Evolutionary conservation across 2,797 vertebrate genomes (phyloP).

Genomic region (Gila robusta): DNA sequence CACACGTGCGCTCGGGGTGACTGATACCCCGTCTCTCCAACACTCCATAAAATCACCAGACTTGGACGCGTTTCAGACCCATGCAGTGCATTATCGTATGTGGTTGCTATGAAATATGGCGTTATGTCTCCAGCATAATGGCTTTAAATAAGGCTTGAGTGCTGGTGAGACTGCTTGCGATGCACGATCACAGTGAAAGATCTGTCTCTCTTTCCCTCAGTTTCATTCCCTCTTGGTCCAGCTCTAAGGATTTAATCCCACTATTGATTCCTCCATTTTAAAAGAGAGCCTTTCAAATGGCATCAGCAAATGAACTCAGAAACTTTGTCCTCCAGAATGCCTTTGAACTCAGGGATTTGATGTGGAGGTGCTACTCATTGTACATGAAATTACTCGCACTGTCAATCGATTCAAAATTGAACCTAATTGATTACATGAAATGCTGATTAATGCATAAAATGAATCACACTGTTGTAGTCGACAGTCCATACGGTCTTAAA

Average conservation of each 20-base stretch:
- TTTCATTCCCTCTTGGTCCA: conserved; percentile 23
- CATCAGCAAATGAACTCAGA: conserved; percentile 53
- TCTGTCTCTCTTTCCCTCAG: conserved; percentile 23
- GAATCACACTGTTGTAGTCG: neutral
- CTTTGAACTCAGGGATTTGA: conserved; percentile 44
- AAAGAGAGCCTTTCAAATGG: conserved; percentile 51
- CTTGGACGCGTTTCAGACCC: conserved; percentile 5
- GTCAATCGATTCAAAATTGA: neutral
- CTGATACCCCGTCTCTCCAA: conserved; percentile 61
- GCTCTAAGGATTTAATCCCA: conserved; percentile 54
- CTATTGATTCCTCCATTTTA: conserved; percentile 57
- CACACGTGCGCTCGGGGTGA: conserved; percentile 56
- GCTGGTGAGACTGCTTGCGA: conserved; percentile 31
- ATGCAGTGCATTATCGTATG: neutral
- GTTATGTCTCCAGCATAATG: conserved; percentile 31
- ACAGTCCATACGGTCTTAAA: neutral
- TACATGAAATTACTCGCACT: conserved; percentile 32
- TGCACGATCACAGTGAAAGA: conserved; percentile 46
- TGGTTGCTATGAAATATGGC: conserved; percentile 25
- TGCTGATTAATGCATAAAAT: conserved; percentile 1
- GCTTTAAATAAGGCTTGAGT: conserved; percentile 48
- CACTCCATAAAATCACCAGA: conserved; percentile 49
- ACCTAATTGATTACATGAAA: neutral
- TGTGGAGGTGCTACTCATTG: conserved; percentile 27
- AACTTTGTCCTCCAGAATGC: conserved; percentile 36